Evolutionary conservation across 2,888 invertebrate genomes (phyloP).

Genomic region (Eucera pruinosa): DNA sequence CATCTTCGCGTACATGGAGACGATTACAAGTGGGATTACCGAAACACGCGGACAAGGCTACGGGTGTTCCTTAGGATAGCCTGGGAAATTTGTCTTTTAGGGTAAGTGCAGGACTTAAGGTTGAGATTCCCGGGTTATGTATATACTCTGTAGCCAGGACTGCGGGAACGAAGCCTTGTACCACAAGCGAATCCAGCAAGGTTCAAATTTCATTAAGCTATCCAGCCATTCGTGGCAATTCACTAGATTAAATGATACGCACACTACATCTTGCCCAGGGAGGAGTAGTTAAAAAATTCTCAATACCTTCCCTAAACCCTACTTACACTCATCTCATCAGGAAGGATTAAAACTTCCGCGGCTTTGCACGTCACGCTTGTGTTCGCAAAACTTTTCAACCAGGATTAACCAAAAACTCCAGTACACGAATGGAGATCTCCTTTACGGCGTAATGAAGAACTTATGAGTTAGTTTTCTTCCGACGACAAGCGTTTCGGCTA

Average conservation of each 20-base stretch:
- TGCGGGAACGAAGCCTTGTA: constrained; percentile 14
- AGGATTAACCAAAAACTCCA: constrained; percentile 26
- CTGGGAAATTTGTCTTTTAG: constrained; percentile 69
- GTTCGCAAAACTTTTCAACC: constrained; percentile 20
- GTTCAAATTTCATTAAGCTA: constrained; percentile 68
- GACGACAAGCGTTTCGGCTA: too few species aligned
- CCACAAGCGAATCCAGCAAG: constrained; percentile 60
- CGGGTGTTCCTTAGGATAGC: constrained; percentile 50
- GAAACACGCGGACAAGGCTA: constrained; percentile 55
- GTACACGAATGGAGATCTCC: too few species aligned
- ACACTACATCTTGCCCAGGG: background rate
- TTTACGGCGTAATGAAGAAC: background rate
- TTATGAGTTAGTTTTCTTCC: too few species aligned
- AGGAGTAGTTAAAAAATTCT: constrained; percentile 1
- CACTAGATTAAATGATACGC: constrained; percentile 37
- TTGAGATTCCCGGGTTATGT: constrained; percentile 54
- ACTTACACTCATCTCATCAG: constrained; percentile 22
- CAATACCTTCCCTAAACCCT: constrained; percentile 3
- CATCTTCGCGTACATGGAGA: constrained; percentile 27
- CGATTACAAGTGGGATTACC: constrained; percentile 68
- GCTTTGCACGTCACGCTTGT: constrained; percentile 7
- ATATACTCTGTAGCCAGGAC: constrained; percentile 27
- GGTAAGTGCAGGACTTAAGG: constrained; percentile 64
- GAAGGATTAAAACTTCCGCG: constrained; percentile 31
- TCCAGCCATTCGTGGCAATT: constrained; percentile 40